Evolutionary conservation across 2,888 invertebrate species (phyloP), one percentile per base, ranked within the genome.

Genomic region (Aplocera efformata): DNA sequence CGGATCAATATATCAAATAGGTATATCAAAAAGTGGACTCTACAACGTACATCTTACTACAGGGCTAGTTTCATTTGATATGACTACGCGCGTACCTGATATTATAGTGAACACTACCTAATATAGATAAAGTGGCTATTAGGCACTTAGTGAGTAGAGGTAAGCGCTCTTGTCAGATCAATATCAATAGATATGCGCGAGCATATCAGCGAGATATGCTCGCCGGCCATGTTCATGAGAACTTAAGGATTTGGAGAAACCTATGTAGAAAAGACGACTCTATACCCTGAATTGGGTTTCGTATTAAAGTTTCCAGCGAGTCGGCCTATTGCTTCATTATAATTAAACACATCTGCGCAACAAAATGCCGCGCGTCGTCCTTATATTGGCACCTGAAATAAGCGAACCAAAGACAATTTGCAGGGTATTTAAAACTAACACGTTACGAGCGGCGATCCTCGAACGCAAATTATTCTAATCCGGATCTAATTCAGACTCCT

Each of bases 121-220:
- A 50, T 42, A 47, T 45, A 56, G 56, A 55, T 58, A 51, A 50
- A 44, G 35, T 48, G 41, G 43, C 41, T 47, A 41, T 26, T 33
- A 57, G 81, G 83, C 84, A 81, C 83, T 81, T 78, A 67, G 72
- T 73, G 75, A 66, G 55, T 52, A 53, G 39, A 31, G 36, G 22
- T 42, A 52, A 37, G 53, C 42, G 50, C 48, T 51, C 31, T 32
- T 42, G 40, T 41, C 45, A 42, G 55, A 48, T 35, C 22, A 17
- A 22, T n/a, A n/a, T n/a, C n/a, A n/a, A n/a, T n/a, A n/a, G n/a
- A n/a, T n/a, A n/a, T n/a, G n/a, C n/a, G n/a, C n/a, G n/a, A n/a
- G n/a, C n/a, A n/a, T n/a, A n/a, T n/a, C n/a, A n/a, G n/a, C n/a
- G n/a, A 38, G 26, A 17, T 27, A 30, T 37, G 22, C 33, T 28